A percentile compares a stretch with the other conserved stretches of the same genome.
Evolutionary conservation across 1,140 invertebrate species (phyloP).

Genomic region (Camponotus floridanus): DNA sequence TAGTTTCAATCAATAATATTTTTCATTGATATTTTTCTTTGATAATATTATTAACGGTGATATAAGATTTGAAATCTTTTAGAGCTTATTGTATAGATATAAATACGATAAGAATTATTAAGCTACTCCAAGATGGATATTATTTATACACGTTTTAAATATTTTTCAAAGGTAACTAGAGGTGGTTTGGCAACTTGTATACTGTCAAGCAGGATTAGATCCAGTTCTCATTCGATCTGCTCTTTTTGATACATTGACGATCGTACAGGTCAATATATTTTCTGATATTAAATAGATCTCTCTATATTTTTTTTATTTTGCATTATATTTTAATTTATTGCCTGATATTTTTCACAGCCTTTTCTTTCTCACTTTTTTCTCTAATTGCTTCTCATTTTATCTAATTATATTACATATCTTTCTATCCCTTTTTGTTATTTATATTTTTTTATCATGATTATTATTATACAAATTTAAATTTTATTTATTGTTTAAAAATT

Average conservation of each 20-base stretch:
- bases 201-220: slow-evolving; percentile 61
- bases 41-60: slow-evolving; percentile 8
- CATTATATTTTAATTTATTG: not conserved
- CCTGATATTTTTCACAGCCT: not conserved
- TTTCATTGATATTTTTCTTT: not conserved
- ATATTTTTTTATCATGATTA: too few species aligned
- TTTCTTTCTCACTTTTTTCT: too few species aligned
- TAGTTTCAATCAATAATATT: not conserved
- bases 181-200: slow-evolving; percentile 54
- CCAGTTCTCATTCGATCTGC: slow-evolving; percentile 46
- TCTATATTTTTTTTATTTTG: too few species aligned
- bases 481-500: not conserved
- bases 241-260: slow-evolving; percentile 44
- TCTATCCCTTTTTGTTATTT: too few species aligned
- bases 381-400: too few species aligned
- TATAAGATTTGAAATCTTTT: slow-evolving; percentile 31
- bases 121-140: slow-evolving; percentile 34
- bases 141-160: slow-evolving; percentile 45
- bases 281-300: not conserved
- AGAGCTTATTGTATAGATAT: not conserved
- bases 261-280: slow-evolving; percentile 52
- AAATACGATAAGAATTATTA: slow-evolving; percentile 11
- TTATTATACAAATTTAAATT: not conserved
- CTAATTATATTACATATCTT: too few species aligned
- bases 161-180: slow-evolving; percentile 39